Percentiles rank a stretch among this genome's conserved stretches.
Conservation (phyloP, 1,140 invertebrate genomes). For the Drosophila sp. region DNA sequence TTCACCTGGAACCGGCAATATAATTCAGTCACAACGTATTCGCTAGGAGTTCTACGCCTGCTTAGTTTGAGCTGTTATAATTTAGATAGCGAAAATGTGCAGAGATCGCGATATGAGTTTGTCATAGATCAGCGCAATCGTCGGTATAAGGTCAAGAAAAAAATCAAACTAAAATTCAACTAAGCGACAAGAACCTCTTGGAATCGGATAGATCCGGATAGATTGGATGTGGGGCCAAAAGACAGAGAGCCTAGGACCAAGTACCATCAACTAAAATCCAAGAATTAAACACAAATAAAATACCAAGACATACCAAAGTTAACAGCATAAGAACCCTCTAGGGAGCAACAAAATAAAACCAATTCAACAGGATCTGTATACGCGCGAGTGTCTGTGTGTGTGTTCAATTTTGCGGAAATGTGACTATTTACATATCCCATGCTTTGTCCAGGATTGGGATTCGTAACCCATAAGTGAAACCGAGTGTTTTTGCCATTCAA, state of each 20-base stretch:
- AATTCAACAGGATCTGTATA: slow-evolving; percentile 26
- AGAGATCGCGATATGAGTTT: slow-evolving; percentile 84
- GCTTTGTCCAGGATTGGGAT: slow-evolving; percentile 17
- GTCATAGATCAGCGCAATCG: slow-evolving; percentile 82
- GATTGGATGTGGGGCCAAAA: slow-evolving; percentile 26
- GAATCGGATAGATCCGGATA: slow-evolving; percentile 3
- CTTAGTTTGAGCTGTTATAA: slow-evolving; percentile 75
- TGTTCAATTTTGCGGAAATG: slow-evolving; percentile 46
- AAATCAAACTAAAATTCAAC: slow-evolving; percentile 72
- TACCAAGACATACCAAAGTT: slow-evolving; percentile 68
- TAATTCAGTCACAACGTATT: slow-evolving; percentile 83
- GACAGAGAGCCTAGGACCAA: slow-evolving; percentile 41
- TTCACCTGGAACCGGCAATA: slow-evolving; percentile 64
- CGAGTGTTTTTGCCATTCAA: slow-evolving; percentile 28
- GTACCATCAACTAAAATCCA: slow-evolving; percentile 31
- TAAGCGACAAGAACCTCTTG: slow-evolving; percentile 25
- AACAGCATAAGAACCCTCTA: slow-evolving; percentile 62
- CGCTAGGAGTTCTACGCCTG: slow-evolving; percentile 77
- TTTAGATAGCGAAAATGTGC: slow-evolving; percentile 83
- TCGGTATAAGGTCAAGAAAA: slow-evolving; percentile 83
- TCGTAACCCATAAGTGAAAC: slow-evolving; percentile 7
- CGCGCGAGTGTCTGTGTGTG: slow-evolving; percentile 40
- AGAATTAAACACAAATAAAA: slow-evolving; percentile 17
- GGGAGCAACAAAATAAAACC: slow-evolving; percentile 33
- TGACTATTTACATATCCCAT: slow-evolving; percentile 48